Evolutionary conservation across 2,888 invertebrate genomes (phyloP), one percentile per base, ranked within the genome.

Genomic region (Marasmarcha lunaedactyla): DNA sequence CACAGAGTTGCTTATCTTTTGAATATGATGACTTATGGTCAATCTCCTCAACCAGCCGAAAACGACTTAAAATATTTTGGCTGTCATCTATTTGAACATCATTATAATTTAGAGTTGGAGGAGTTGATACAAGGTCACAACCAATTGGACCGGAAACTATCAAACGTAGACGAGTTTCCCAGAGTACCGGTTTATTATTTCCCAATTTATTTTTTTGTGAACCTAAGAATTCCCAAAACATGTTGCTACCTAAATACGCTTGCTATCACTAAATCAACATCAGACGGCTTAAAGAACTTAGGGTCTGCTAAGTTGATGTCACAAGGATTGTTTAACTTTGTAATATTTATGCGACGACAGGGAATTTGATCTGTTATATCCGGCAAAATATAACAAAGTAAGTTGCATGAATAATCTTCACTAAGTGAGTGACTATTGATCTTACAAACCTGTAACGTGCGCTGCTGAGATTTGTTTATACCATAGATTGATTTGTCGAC

Each of bases 211-310:
- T 39, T 15, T 42, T 41, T 20, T 44, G 36, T 12, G 45, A 37
- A n/a, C 48, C 46, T 35, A 52, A 37, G 12, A 52, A 14, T 20
- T 47, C 43, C 51, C 51, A 46, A 41, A 52, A 51, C 1, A 49
- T 6, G 14, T 51, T 48, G 11, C 45, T 46, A 4, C 49, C 49
- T 6, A 49, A 33, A 42, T n/a, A n/a, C n/a, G n/a, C n/a, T n/a
- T n/a, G n/a, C n/a, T n/a, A n/a, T n/a, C n/a, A n/a, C n/a, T n/a
- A n/a, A n/a, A n/a, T n/a, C n/a, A n/a, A 15, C 35, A 44, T 44
- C n/a, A n/a, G n/a, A n/a, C n/a, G n/a, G n/a, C n/a, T n/a, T n/a
- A n/a, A n/a, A n/a, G n/a, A n/a, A n/a, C 7, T 33, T 38, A 20
- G 44, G 44, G 33, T 46, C 46, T 15, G 48, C 46, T 39, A 48